These are phyloP conservation scores for Caenorhabditis afra DNA, from an alignment of 2,888 invertebrate genomes.

Conservation along the genomic window DNA sequence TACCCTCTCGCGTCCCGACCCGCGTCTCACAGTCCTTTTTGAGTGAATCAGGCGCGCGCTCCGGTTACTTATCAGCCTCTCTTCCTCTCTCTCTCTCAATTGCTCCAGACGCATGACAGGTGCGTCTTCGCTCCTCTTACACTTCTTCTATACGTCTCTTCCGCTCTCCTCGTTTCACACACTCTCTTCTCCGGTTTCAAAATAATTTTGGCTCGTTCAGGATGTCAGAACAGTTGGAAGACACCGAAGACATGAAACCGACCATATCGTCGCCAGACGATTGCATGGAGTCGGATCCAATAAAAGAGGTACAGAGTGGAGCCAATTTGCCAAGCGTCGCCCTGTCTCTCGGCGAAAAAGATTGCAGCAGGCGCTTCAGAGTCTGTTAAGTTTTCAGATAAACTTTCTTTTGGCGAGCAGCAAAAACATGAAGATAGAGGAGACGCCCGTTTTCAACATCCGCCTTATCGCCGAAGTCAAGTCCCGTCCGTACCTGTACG, in stretches of 20 bases:
- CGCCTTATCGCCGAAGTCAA: slow-evolving; percentile 66
- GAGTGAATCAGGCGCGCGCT: slow-evolving; percentile 1
- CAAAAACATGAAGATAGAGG: slow-evolving; percentile 56
- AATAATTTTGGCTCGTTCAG: slow-evolving; percentile 1
- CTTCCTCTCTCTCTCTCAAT: slow-evolving; percentile 1
- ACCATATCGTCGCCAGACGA: slow-evolving; percentile 44
- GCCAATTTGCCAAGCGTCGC: neutral
- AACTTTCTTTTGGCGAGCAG: slow-evolving; percentile 52
- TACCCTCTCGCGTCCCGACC: slow-evolving; percentile 4
- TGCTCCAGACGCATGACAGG: slow-evolving; percentile 26
- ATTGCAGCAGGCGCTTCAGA: neutral
- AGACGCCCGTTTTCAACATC: slow-evolving; percentile 66
- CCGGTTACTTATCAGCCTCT: neutral
- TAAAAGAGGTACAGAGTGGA: slow-evolving; percentile 41
- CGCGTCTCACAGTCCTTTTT: slow-evolving; percentile 5
- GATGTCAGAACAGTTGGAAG: slow-evolving; percentile 56
- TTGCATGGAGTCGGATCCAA: slow-evolving; percentile 56
- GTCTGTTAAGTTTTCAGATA: slow-evolving; percentile 35
- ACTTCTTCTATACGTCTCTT: slow-evolving; percentile 14
- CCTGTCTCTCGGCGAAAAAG: neutral
- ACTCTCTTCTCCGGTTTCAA: neutral
- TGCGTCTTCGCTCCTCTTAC: slow-evolving; percentile 12
- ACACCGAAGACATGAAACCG: slow-evolving; percentile 45
- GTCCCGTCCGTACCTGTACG: slow-evolving; percentile 62
- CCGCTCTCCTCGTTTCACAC: slow-evolving; percentile 3